Conservation (phyloP, 1,140 invertebrate genomes). For the Oncopodura yosiiana region DNA sequence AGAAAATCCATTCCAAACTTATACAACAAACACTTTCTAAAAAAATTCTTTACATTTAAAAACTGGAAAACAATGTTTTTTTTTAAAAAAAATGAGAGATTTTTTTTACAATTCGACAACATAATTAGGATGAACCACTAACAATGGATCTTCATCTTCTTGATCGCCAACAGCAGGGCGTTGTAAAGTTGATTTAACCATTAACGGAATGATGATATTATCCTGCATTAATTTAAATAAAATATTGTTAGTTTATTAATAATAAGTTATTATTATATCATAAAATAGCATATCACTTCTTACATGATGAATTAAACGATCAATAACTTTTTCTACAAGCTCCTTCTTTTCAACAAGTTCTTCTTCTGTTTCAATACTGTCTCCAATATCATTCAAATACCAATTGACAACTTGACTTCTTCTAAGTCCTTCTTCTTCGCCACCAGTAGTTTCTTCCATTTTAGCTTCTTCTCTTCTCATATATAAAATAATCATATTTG, state of each 20-base stretch:
- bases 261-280: neutral
- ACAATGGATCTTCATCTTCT: slow-evolving; percentile 68
- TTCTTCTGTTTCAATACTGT: slow-evolving; percentile 79
- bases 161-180: slow-evolving; percentile 45
- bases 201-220: slow-evolving; percentile 71
- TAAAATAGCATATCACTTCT: slow-evolving; percentile 40
- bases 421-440: slow-evolving; percentile 53
- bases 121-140: slow-evolving; percentile 95
- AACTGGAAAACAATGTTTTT: too few species aligned
- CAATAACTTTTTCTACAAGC: slow-evolving; percentile 90
- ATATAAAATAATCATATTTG: slow-evolving; percentile 80
- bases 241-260: slow-evolving; percentile 10
- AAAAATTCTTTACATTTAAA: too few species aligned
- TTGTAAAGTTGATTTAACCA: slow-evolving; percentile 47
- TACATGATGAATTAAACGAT: slow-evolving; percentile 81
- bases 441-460: slow-evolving; percentile 51
- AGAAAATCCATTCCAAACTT: too few species aligned
- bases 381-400: slow-evolving; percentile 85
- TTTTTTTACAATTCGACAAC: slow-evolving; percentile 52
- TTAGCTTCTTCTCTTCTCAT: slow-evolving; percentile 74
- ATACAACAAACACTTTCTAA: too few species aligned
- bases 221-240: slow-evolving; percentile 50
- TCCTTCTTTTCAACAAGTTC: slow-evolving; percentile 81
- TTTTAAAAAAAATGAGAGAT: too few species aligned
- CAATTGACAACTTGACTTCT: slow-evolving; percentile 81